phyloP scores from a whole-genome alignment of 2,113 vertebrate genomes.

The Megaleporinus macrocephalus region DNA sequence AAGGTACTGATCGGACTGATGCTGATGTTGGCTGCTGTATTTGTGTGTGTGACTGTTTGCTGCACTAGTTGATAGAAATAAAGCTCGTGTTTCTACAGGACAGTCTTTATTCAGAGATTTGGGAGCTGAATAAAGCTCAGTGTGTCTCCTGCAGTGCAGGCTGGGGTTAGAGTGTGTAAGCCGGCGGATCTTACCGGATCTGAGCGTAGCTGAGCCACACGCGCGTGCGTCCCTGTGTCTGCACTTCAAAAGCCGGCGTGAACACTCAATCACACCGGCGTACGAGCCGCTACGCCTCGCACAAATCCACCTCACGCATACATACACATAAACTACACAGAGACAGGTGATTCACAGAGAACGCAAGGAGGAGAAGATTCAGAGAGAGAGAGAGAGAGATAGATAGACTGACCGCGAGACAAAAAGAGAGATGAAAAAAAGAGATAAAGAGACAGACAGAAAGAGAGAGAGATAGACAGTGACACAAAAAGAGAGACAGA shows the following conservation, averaged over 20 bases:
- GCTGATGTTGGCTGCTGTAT: not conserved
- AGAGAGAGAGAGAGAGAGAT: not conserved
- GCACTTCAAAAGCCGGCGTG: not conserved
- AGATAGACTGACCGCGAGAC: not conserved
- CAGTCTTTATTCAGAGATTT: not conserved
- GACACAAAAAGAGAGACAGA: constrained; percentile 55
- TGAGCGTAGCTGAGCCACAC: constrained; percentile 9
- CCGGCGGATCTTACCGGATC: constrained; percentile 15
- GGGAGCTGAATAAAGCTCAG: not conserved
- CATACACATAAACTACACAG: constrained; percentile 9
- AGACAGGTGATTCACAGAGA: not conserved
- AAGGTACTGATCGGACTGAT: too few species aligned
- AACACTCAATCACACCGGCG: not conserved
- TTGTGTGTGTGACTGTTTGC: not conserved
- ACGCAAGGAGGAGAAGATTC: not conserved
- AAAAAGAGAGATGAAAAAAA: not conserved
- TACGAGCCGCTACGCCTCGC: not conserved
- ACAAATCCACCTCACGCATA: constrained; percentile 2
- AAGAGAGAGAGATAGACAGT: constrained; percentile 25
- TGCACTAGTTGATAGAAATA: not conserved
- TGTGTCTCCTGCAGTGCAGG: not conserved
- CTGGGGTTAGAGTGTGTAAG: constrained; percentile 8
- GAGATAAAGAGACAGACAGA: not conserved
- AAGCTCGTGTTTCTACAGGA: not conserved
- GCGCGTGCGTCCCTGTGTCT: not conserved